phyloP scores from a whole-genome alignment of 2,113 vertebrate genomes.

The Epinephelus cyanopodus region DNA sequence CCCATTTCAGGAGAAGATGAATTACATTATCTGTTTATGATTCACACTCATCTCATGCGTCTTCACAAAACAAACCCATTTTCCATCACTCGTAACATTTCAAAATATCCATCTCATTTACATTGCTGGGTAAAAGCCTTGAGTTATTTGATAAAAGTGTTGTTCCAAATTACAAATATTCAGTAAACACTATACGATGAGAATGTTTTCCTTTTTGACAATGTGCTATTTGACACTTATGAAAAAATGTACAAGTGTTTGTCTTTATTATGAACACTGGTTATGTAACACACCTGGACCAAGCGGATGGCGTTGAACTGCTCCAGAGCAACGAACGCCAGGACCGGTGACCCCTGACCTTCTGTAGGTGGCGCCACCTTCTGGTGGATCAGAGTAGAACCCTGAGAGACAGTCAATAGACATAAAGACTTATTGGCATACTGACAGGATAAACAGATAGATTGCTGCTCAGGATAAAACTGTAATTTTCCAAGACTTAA shows the following conservation, averaged over 20 bases:
- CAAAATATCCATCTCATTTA: background rate
- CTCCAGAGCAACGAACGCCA: conserved; percentile 92
- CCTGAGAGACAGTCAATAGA: conserved; percentile 78
- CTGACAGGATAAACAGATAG: background rate
- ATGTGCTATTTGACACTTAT: background rate
- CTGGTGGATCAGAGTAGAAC: conserved; percentile 94
- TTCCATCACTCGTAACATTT: background rate
- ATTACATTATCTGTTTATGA: background rate
- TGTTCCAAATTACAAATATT: background rate
- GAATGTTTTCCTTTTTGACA: background rate
- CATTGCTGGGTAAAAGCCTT: background rate
- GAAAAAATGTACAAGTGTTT: background rate
- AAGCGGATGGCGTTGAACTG: conserved; percentile 93
- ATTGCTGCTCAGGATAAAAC: background rate
- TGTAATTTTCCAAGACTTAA: background rate
- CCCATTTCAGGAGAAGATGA: background rate
- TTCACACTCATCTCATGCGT: conserved; percentile 4
- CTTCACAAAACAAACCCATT: background rate
- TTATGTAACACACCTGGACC: conserved; percentile 85
- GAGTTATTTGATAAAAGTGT: background rate
- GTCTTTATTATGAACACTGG: background rate
- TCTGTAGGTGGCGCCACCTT: conserved; percentile 91
- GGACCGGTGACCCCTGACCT: conserved; percentile 89
- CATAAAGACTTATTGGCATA: conserved; percentile 1
- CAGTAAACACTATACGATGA: background rate